Evolutionary conservation across 1,140 invertebrate genomes (phyloP).

Genomic region (Acyrthosiphon pisum): DNA sequence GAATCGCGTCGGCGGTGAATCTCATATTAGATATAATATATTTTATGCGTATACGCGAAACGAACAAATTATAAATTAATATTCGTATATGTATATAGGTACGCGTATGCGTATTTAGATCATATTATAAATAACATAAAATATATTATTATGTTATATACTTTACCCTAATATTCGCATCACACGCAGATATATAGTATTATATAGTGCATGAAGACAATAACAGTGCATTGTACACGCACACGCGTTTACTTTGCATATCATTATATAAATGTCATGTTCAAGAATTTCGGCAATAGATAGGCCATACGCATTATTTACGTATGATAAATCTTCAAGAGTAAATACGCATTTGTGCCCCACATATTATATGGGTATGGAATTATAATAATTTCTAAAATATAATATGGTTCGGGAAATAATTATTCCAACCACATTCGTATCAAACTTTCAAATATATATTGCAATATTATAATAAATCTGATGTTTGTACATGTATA

Average conservation of each 20-base stretch:
- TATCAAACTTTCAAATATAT: no score
- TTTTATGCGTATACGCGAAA: neutral
- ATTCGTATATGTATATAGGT: neutral
- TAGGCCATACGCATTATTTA: neutral
- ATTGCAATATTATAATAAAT: no score
- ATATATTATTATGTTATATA: neutral
- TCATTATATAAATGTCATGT: neutral
- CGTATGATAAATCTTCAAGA: neutral
- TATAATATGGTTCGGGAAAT: no score
- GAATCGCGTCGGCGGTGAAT: neutral
- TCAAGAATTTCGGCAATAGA: neutral
- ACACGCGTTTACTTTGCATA: neutral
- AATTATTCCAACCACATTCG: no score
- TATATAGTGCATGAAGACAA: neutral
- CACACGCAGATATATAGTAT: neutral
- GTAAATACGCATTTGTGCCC: neutral
- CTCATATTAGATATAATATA: neutral
- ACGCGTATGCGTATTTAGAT: neutral
- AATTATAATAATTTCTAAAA: no score
- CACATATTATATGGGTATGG: no score
- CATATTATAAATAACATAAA: neutral
- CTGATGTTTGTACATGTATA: no score
- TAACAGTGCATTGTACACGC: no score
- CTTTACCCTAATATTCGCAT: neutral
- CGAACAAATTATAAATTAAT: neutral